Percentiles rank a stretch among this genome's conserved stretches.
These are phyloP conservation scores for Theocolax elegans DNA, from an alignment of 1,140 invertebrate genomes.

Conservation along the genomic window DNA sequence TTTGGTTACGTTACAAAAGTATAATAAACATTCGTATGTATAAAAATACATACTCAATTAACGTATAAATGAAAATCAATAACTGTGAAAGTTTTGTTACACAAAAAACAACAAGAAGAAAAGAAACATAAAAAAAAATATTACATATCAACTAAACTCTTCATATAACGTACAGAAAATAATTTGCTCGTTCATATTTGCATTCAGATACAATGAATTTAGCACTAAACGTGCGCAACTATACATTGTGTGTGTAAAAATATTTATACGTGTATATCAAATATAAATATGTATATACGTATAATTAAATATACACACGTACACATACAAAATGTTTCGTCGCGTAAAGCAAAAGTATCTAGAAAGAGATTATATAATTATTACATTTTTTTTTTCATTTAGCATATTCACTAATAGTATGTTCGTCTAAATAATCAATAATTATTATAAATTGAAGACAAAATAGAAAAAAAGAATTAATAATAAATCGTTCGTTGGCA, in stretches of 20 bases:
- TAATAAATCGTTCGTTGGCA: conserved; percentile 65
- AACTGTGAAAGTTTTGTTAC: background rate
- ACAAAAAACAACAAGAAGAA: conserved; percentile 12
- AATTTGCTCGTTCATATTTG: conserved; percentile 8
- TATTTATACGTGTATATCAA: background rate
- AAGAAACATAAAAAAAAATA: background rate
- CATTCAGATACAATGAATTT: conserved; percentile 8
- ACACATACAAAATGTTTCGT: conserved; percentile 33
- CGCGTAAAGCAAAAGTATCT: conserved; percentile 58
- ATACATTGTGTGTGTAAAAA: conserved; percentile 9
- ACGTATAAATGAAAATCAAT: background rate
- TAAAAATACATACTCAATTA: background rate
- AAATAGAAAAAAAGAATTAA: conserved; percentile 55
- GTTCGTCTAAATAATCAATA: conserved; percentile 62
- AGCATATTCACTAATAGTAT: conserved; percentile 60
- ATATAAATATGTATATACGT: too few relatives aligned
- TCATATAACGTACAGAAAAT: background rate
- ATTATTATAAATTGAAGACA: conserved; percentile 63
- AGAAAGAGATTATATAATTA: conserved; percentile 60
- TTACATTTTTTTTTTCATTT: conserved; percentile 54
- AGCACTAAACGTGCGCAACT: conserved; percentile 15
- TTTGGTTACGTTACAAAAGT: conserved; percentile 4
- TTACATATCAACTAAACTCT: background rate
- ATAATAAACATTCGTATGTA: background rate
- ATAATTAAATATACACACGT: too few relatives aligned